Evolutionary conservation across 2,113 vertebrate genomes (phyloP), one percentile per base, ranked within the genome.

Genomic region (Micronycteris hirsuta): DNA sequence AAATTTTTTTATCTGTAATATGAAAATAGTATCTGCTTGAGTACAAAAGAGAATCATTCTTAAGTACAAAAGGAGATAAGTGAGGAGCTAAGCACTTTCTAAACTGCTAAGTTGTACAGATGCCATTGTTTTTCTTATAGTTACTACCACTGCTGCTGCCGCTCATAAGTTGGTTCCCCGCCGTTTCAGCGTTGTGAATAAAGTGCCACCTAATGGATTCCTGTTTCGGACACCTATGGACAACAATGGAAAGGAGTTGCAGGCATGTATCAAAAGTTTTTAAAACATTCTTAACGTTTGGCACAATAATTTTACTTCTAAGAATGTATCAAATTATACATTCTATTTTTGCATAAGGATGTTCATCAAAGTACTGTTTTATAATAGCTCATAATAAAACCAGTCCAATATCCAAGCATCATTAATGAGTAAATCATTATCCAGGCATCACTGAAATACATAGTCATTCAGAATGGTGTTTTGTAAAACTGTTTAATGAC

Each of bases 401-500:
- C 47, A 89, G n/a, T 58, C 10, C 17, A 20, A 49, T 16, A 5
- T 28, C 47, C 19, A 58, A 22, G 8, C 9, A 58, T 10, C 22
- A 24, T 58, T 58, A 58, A 54, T 4, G 14, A 88, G 52, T 71
- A 68, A 65, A 76, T 81, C 5, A 19, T 58, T 45, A 80, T 47
- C 26, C 14, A 82, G 67, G 7, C 45, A 45, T 52, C 86, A 86
- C 0, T 58, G 61, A 94, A 19, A 70, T 68, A 70, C 10, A 17
- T 28, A 70, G 8, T 33, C 33, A 31, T 85, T 78, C 41, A 90
- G 89, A 68, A 65, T 45, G 24, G 33, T 65, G 31, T 63, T 91
- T 83, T 80, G 24, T n/a, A 73, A 86, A 95, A 94, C 86, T 68
- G 91, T 14, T 77, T 92, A 82, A 61, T 43, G 77, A 85, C 24